Conservation (phyloP, 2,888 invertebrate species). For the Athrips mouffetella region DNA sequence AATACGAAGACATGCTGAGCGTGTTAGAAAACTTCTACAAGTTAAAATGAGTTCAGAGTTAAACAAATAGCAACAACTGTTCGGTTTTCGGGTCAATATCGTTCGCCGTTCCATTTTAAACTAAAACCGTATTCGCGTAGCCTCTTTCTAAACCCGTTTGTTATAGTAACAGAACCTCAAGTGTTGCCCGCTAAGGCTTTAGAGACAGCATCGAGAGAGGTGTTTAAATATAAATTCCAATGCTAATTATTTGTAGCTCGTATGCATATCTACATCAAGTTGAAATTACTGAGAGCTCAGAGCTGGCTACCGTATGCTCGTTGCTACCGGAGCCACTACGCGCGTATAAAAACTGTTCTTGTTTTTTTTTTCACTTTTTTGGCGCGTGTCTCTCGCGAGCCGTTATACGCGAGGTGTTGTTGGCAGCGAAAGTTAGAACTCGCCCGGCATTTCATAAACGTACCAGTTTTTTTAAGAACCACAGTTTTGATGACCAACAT, state of each 20-base stretch:
- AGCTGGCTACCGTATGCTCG: constrained; percentile 51
- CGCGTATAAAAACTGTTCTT: constrained; percentile 61
- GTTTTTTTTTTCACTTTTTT: constrained; percentile 58
- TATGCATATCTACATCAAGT: constrained; percentile 56
- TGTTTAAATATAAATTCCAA: constrained; percentile 28
- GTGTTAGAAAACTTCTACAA: background rate
- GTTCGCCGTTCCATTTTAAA: constrained; percentile 7
- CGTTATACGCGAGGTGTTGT: constrained; percentile 62
- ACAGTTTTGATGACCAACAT: constrained; percentile 17
- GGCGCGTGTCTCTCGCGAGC: constrained; percentile 70
- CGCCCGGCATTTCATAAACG: constrained; percentile 30
- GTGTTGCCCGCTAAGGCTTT: constrained; percentile 8
- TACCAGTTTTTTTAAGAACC: constrained; percentile 28
- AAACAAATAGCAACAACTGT: constrained; percentile 8
- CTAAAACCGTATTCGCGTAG: constrained; percentile 6
- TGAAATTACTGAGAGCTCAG: constrained; percentile 50
- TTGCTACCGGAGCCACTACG: constrained; percentile 76
- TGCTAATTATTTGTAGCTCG: constrained; percentile 51
- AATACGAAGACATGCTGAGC: background rate
- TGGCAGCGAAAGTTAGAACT: constrained; percentile 73
- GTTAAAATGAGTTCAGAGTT: constrained; percentile 1
- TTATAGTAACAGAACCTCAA: constrained; percentile 3
- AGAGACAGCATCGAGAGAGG: constrained; percentile 20
- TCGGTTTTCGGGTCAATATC: constrained; percentile 8
- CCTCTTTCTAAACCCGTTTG: constrained; percentile 12